Evolutionary conservation across 2,888 invertebrate genomes (phyloP).

Genomic region (Amiota mariae): DNA sequence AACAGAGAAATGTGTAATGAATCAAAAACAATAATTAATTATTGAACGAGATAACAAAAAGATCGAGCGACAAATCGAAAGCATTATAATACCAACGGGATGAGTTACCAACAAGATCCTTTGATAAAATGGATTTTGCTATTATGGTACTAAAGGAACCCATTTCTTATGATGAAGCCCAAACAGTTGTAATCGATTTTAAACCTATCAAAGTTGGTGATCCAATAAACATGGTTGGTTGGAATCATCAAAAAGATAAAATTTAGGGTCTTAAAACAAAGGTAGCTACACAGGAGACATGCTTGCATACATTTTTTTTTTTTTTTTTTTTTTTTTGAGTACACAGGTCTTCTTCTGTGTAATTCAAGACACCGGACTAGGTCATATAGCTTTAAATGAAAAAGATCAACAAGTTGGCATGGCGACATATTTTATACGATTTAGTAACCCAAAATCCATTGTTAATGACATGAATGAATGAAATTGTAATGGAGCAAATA

Average conservation of each 20-base stretch:
- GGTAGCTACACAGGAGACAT: not conserved
- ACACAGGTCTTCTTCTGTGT: not conserved
- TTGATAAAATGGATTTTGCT: not conserved
- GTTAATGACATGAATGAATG: not conserved
- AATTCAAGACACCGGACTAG: not conserved
- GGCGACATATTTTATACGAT: not conserved
- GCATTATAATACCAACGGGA: not conserved
- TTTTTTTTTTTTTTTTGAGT: no score
- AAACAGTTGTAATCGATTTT: not conserved
- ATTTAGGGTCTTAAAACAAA: not conserved
- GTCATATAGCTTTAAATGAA: not conserved
- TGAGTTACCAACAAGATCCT: not conserved
- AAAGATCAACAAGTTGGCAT: not conserved
- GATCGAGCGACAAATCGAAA: not conserved
- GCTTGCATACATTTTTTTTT: no score
- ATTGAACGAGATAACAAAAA: not conserved
- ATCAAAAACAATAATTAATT: not conserved
- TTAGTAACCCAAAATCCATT: not conserved
- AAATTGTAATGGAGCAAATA: slow-evolving; percentile 4
- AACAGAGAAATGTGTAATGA: not conserved
- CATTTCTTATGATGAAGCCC: not conserved
- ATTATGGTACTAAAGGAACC: not conserved
- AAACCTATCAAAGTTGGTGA: not conserved
- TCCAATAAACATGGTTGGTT: not conserved
- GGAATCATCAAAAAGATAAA: not conserved